Conservation (phyloP, 2,888 invertebrate genomes). For the Meandrusa payeni region DNA sequence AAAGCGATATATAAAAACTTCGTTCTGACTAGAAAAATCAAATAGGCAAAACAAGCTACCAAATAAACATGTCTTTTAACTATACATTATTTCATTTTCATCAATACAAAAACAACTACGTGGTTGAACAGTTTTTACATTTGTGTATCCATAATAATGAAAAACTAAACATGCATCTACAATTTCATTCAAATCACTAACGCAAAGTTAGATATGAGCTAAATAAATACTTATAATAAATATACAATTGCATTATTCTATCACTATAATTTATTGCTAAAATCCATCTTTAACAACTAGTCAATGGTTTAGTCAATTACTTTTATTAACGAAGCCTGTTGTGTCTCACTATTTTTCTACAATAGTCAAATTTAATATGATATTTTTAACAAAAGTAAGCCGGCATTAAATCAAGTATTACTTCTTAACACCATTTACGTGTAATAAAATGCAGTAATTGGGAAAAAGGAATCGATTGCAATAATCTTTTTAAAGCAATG, state of each 20-base stretch:
- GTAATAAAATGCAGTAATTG: too few species aligned
- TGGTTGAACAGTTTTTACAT: conserved; percentile 8
- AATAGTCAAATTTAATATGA: not conserved
- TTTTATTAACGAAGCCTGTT: too few species aligned
- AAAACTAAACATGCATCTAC: conserved; percentile 11
- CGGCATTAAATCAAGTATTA: too few species aligned
- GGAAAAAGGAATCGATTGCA: too few species aligned
- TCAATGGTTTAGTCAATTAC: not conserved
- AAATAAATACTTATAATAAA: conserved; percentile 8
- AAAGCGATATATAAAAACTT: conserved; percentile 71
- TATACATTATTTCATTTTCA: conserved; percentile 13
- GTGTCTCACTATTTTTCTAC: conserved; percentile 1
- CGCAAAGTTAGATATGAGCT: not conserved
- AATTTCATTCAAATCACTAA: conserved; percentile 12
- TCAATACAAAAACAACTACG: conserved; percentile 10
- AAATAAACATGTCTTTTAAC: conserved; percentile 6
- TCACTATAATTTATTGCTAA: conserved; percentile 14
- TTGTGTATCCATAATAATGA: conserved; percentile 8
- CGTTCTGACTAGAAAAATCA: conserved; percentile 75
- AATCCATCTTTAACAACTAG: not conserved
- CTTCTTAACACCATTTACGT: too few species aligned
- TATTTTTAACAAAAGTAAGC: too few species aligned
- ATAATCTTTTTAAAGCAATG: not conserved
- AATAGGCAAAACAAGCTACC: conserved; percentile 32
- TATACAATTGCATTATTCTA: conserved; percentile 9